Percentiles rank a stretch among this genome's conserved stretches.
Evolutionary conservation across 2,113 vertebrate genomes (phyloP).

Genomic region (Ictalurus punctatus): DNA sequence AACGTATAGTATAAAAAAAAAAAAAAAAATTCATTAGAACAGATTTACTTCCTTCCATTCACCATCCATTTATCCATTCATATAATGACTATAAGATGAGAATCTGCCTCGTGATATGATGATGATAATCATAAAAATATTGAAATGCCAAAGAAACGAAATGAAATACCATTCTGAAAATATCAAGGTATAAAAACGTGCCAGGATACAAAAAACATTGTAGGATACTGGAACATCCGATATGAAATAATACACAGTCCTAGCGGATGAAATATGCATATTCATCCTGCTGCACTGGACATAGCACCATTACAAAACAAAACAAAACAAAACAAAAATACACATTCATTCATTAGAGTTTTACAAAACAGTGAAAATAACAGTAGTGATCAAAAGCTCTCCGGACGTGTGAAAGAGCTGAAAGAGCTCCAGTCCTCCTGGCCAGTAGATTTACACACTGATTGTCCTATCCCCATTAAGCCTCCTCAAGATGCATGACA

Average conservation of each 20-base stretch:
- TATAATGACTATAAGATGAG: background rate
- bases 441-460: slow-evolving; percentile 52
- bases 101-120: background rate
- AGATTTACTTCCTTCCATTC: slow-evolving; percentile 1
- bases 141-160: background rate
- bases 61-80: background rate
- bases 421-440: slow-evolving; percentile 55
- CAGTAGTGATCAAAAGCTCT: background rate
- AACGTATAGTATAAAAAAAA: background rate
- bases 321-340: background rate
- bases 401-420: background rate
- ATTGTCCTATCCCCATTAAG: slow-evolving; percentile 49
- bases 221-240: background rate
- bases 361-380: background rate
- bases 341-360: background rate
- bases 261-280: background rate
- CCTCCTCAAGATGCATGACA: slow-evolving; percentile 54
- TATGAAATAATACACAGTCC: background rate
- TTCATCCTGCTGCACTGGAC: background rate
- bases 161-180: background rate
- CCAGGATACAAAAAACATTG: background rate
- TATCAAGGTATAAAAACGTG: background rate
- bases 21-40: background rate
- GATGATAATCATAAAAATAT: background rate
- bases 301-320: slow-evolving; percentile 14